Base-by-base conservation (phyloP, 2,888 invertebrate species). In the Orthonevra nobilis region DNA sequence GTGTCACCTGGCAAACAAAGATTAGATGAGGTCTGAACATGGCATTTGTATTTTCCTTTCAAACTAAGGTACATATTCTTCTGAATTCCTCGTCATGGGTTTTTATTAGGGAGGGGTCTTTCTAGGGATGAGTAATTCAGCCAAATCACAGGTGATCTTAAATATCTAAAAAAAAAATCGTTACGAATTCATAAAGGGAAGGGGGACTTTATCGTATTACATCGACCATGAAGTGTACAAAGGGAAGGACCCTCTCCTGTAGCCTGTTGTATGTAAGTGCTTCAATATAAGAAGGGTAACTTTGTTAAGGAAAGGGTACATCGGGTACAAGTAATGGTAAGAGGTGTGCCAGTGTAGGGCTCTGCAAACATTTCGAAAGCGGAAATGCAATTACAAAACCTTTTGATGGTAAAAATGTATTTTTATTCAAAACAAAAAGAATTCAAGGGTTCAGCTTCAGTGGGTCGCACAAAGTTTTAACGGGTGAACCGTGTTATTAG, bases 1-100 rank as follows among this genome's bases (percentile, higher is more conserved):
- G 19, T 20, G 46, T 23, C 68, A 68, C 68, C 68, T 68, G 48
- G n/a, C 56, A 68, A 56, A 68, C 68, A 68, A 68, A 58, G 68
- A 58, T 32, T 38, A 40, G 30, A 46, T 56, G 56, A 38, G 58
- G 56, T 58, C 56, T 68, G 28, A 38, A 46, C 56, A 36, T 10
- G 15, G 23, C 26, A 46, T 23, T 15, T 20, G 28, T 14, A 9
- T 32, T n/a, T n/a, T n/a, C n/a, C n/a, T n/a, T n/a, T n/a, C n/a
- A n/a, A n/a, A n/a, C n/a, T n/a, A n/a, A n/a, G n/a, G n/a, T n/a
- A n/a, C n/a, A n/a, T n/a, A n/a, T n/a, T n/a, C n/a, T n/a, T n/a
- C n/a, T n/a, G n/a, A n/a, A n/a, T 52, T 52, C 34, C 5, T 20
- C 32, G 48, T 32, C 32, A 50, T 32, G 19, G 20, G 34, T 26